Conservation (phyloP, 2,888 invertebrate species). For the Sceliomorpha sp. region DNA sequence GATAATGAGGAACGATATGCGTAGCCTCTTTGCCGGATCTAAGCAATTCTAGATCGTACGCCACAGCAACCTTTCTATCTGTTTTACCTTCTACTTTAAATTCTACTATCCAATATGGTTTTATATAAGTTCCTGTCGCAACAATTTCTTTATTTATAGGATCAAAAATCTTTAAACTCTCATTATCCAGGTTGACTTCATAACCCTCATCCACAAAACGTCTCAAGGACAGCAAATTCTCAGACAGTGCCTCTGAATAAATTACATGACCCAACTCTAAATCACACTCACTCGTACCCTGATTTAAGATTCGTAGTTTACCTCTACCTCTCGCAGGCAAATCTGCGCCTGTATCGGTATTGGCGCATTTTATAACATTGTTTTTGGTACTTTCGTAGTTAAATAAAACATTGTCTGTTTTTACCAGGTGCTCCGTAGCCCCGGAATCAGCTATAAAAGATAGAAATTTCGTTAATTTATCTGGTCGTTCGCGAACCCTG, state of each 20-base stretch:
- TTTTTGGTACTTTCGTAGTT: slow-evolving; percentile 1
- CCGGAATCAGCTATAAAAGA: too few relatives aligned
- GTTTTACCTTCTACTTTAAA: background rate
- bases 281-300: background rate
- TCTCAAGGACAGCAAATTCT: too few relatives aligned
- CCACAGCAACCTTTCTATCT: background rate
- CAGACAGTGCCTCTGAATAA: slow-evolving; percentile 37
- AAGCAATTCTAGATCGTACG: background rate
- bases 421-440: too few relatives aligned
- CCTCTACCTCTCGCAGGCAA: background rate
- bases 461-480: background rate
- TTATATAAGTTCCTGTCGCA: too few relatives aligned
- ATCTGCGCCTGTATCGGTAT: background rate
- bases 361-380: background rate
- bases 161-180: slow-evolving; percentile 41
- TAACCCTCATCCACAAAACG: slow-evolving; percentile 53
- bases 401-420: background rate
- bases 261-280: slow-evolving; percentile 47
- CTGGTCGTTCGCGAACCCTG: background rate
- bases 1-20: background rate
- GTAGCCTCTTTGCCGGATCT: background rate
- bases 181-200: slow-evolving; percentile 48
- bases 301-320: background rate
- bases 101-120: slow-evolving; percentile 3
- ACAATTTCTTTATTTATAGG: slow-evolving; percentile 38